Conservation (phyloP, 1,140 invertebrate species). For the Dreissena rostriformis region DNA sequence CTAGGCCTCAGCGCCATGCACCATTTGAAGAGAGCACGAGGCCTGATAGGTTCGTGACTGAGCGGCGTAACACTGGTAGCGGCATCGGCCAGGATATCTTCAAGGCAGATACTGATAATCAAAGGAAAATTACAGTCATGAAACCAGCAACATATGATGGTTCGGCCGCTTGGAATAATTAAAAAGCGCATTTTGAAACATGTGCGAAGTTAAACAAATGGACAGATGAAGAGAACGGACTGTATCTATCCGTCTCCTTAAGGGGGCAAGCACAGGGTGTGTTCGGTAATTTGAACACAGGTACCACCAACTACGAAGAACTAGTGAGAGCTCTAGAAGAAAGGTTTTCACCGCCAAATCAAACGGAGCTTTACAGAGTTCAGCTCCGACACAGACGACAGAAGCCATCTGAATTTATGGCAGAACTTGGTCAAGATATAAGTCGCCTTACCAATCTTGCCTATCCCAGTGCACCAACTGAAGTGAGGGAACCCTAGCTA, state of each 20-base stretch:
- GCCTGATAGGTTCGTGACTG: too few species aligned
- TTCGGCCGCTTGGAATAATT: not conserved
- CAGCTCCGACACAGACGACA: not conserved
- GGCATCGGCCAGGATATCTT: too few species aligned
- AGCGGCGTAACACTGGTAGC: too few species aligned
- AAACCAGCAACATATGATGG: conserved; percentile 40
- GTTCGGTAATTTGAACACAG: not conserved
- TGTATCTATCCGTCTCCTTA: conserved; percentile 13
- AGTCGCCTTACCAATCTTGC: not conserved
- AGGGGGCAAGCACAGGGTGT: conserved; percentile 1
- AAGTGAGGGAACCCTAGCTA: not conserved
- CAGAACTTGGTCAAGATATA: not conserved
- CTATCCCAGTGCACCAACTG: conserved; percentile 2
- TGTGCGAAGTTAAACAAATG: conserved; percentile 12
- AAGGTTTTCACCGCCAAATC: conserved; percentile 13
- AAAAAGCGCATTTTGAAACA: conserved; percentile 31
- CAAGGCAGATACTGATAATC: not conserved
- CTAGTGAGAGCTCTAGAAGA: not conserved
- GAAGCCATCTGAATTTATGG: not conserved
- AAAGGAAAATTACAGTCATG: too few species aligned
- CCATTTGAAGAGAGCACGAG: too few species aligned
- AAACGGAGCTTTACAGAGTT: not conserved
- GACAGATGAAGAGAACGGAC: conserved; percentile 13
- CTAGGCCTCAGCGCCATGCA: too few species aligned
- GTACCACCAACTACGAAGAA: not conserved